These are phyloP conservation scores for Dryocosmus kuriphilus DNA, from an alignment of 2,888 invertebrate species.

Conservation along the genomic window DNA sequence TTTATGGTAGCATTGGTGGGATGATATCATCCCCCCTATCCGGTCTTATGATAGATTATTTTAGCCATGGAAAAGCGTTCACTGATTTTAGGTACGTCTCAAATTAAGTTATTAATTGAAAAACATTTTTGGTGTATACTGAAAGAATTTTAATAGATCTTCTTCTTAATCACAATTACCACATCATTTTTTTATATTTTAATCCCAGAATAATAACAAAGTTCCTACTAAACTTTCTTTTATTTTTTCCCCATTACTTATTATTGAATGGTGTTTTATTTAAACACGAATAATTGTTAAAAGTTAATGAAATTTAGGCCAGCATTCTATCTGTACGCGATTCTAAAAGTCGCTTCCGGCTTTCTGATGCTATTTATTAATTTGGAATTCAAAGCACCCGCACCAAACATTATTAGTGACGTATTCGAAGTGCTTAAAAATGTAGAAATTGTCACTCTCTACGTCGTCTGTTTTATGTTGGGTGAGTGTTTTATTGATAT, in stretches of 20 bases:
- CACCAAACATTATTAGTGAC: conserved; percentile 84
- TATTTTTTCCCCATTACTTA: too few species aligned
- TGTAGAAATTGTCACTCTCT: conserved; percentile 85
- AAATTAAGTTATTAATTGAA: conserved; percentile 12
- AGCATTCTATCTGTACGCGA: conserved; percentile 88
- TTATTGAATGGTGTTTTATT: background rate
- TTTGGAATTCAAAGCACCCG: conserved; percentile 87
- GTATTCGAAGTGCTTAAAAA: conserved; percentile 84
- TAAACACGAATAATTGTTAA: conserved; percentile 39
- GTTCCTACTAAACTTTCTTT: too few species aligned
- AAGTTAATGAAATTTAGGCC: conserved; percentile 79
- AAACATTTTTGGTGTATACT: background rate
- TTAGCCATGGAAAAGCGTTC: conserved; percentile 84
- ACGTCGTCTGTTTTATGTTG: conserved; percentile 85
- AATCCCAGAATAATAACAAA: too few species aligned
- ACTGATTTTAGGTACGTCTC: conserved; percentile 84
- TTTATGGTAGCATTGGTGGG: conserved; percentile 87
- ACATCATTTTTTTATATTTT: too few species aligned
- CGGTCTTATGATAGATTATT: conserved; percentile 86
- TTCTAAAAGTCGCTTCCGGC: conserved; percentile 84
- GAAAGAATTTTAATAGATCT: background rate
- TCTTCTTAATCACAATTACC: too few species aligned
- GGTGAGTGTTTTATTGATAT: too few species aligned
- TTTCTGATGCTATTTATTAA: conserved; percentile 85
- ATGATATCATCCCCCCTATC: conserved; percentile 90